Conservation (phyloP, 1,140 invertebrate genomes). For the Asobara japonica region DNA sequence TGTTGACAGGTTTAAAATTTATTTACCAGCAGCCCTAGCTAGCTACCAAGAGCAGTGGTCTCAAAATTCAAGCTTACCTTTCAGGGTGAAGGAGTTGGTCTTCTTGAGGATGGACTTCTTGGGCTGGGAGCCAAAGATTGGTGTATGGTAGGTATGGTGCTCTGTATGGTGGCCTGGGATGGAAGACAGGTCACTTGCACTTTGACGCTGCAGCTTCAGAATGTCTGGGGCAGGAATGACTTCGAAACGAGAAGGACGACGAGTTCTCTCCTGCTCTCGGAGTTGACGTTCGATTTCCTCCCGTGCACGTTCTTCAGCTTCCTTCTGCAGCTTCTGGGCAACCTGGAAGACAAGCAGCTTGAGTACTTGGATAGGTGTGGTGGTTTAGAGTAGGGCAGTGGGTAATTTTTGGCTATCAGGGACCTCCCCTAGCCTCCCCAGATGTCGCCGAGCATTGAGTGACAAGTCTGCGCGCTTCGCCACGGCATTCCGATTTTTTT, state of each 20-base stretch:
- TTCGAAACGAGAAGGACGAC: slow-evolving; percentile 77
- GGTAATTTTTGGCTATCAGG: no score
- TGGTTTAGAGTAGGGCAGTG: no score
- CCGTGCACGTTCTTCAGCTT: slow-evolving; percentile 71
- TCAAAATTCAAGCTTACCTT: no score
- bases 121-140: slow-evolving; percentile 72
- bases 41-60: no score
- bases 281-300: slow-evolving; percentile 69
- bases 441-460: no score
- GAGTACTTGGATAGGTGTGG: no score
- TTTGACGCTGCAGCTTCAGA: slow-evolving; percentile 67
- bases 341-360: slow-evolving; percentile 58
- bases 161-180: slow-evolving; percentile 56
- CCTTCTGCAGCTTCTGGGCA: slow-evolving; percentile 73
- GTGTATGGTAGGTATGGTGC: slow-evolving; percentile 64
- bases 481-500: no score
- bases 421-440: no score
- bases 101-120: slow-evolving; percentile 93
- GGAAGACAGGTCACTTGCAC: slow-evolving; percentile 57
- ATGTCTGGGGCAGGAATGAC: slow-evolving; percentile 76
- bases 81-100: slow-evolving; percentile 88
- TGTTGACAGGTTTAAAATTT: no score
- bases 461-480: no score
- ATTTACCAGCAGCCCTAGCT: no score
- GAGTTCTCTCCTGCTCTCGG: slow-evolving; percentile 65